Percentiles rank a stretch among this genome's conserved stretches.
Conservation (phyloP, 2,113 vertebrate genomes). For the Cinclus cinclus region DNA sequence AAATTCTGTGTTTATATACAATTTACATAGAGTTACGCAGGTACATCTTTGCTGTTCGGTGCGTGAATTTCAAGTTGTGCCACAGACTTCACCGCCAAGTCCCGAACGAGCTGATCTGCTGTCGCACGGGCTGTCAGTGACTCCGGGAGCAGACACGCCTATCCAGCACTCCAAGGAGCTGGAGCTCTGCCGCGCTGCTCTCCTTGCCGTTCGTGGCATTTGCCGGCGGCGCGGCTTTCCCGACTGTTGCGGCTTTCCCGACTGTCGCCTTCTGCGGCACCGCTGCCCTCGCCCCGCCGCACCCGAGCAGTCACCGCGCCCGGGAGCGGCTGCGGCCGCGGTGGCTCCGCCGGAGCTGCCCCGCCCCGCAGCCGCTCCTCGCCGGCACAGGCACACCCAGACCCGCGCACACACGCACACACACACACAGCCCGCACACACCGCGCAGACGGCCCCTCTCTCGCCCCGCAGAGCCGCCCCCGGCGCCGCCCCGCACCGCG, state of each 20-base stretch:
- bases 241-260: not conserved
- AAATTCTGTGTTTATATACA: not conserved
- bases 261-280: not conserved
- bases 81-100: not conserved
- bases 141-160: not conserved
- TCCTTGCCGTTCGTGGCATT: not conserved
- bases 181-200: not conserved
- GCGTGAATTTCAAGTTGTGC: not conserved
- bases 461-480: too few relatives aligned
- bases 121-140: not conserved
- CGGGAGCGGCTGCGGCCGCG: not conserved
- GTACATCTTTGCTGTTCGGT: not conserved
- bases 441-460: too few relatives aligned
- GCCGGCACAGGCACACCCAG: too few relatives aligned
- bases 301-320: not conserved
- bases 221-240: not conserved
- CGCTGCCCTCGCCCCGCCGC: not conserved
- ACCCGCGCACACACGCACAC: too few relatives aligned
- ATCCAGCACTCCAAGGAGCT: not conserved
- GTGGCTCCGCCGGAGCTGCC: not conserved
- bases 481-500: too few relatives aligned
- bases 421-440: too few relatives aligned
- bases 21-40: not conserved
- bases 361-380: too few relatives aligned
- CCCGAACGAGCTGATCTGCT: not conserved